Evolutionary conservation across 2,888 invertebrate species (phyloP), one percentile per base, ranked within the genome.

Genomic region (Diplolepis rosae): DNA sequence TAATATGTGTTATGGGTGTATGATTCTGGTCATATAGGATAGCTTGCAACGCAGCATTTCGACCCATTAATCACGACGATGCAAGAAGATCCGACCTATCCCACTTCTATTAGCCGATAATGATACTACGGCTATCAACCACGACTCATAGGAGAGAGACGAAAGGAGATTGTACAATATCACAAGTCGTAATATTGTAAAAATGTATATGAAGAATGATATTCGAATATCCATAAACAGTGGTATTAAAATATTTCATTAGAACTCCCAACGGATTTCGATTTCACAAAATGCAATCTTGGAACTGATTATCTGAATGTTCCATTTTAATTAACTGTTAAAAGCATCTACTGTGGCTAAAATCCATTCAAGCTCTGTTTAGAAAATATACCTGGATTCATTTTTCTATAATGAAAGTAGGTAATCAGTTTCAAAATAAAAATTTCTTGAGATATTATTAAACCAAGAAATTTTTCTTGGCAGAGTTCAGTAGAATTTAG

Each of bases 111-210:
- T 56, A 68, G 30, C 30, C 70, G 75, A 76, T 74, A 77, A 77
- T 76, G 73, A 74, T 71, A 74, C 72, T 70, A 73, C 66, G 70
- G 71, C 74, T 75, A 74, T 76, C 73, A 76, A 68, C 71, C 65
- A 56, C 66, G 67, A 68, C 71, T 72, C 65, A 69, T 67, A 48
- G 68, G 51, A 65, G 56, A 65, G 56, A 32, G 28, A 66, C 65
- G 61, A 22, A 61, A 56, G 68, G 56, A 45, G n/a, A 56, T 27
- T 18, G 48, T 18, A 68, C 68, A 68, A 61, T 61, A 61, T 35
- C 39, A 24, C 39, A 61, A 61, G 61, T 61, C 24, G 39, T 61
- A 61, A 61, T 61, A 61, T 39, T 39, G 61, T 24, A 13, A 61
- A 61, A 22, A 13, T 61, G 56, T 61, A 61, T 35, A 61, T 61